Conservation (phyloP, 1,140 invertebrate genomes). For the Bombus haemorrhoidalis region DNA sequence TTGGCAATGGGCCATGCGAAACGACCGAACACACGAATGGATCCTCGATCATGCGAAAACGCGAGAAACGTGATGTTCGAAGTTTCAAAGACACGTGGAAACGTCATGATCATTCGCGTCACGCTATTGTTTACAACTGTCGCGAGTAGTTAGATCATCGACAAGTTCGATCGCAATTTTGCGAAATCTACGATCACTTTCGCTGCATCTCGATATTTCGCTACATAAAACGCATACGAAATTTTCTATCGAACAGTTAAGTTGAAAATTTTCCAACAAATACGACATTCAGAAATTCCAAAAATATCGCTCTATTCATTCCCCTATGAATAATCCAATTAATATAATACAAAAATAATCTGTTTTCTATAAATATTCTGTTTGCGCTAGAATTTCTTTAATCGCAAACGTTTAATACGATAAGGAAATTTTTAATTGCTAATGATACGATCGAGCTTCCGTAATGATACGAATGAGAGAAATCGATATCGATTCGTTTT, state of each 20-base stretch:
- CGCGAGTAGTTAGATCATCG: constrained; percentile 41
- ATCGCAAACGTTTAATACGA: neutral
- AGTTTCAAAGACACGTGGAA: constrained; percentile 20
- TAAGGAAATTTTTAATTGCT: neutral
- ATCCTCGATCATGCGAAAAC: constrained; percentile 19
- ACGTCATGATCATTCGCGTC: constrained; percentile 14
- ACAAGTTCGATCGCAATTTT: constrained; percentile 6
- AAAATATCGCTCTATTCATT: constrained; percentile 30
- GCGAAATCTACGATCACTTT: neutral
- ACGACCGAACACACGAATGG: neutral
- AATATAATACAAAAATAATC: too few relatives aligned
- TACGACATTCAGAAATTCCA: neutral
- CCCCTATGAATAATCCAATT: neutral
- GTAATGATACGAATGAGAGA: fast-evolving
- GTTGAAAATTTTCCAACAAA: constrained; percentile 32
- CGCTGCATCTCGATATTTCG: neutral
- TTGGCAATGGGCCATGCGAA: constrained; percentile 29
- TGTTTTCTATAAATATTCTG: too few relatives aligned
- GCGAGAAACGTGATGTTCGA: constrained; percentile 32
- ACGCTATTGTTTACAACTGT: constrained; percentile 40
- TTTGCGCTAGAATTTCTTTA: too few relatives aligned
- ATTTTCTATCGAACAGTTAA: neutral
- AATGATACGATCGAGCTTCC: neutral
- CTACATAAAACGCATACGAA: too few relatives aligned
- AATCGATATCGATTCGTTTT: neutral